Evolutionary conservation across 1,140 invertebrate genomes (phyloP), one percentile per base, ranked within the genome.

Genomic region (Nephila pilipes): DNA sequence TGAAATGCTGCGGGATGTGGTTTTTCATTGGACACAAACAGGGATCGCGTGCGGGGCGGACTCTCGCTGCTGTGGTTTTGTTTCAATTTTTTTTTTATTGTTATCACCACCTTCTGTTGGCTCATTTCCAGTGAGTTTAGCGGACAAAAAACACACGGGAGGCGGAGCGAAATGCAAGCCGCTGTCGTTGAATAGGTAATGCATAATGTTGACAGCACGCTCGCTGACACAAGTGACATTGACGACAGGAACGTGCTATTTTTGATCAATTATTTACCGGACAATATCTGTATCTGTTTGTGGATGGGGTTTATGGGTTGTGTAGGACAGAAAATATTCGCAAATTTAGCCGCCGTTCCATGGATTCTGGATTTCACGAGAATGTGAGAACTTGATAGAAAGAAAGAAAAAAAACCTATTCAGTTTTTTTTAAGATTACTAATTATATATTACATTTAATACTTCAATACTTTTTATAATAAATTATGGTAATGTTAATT

Each of bases 1-100:
- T 69, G 63, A 75, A 75, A 75, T 75, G 69, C 58, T 18, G 58
- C 46, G 46, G 46, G 46, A 46, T 65, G 63, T 65, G 63, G 63
- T 65, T 65, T 60, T 75, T 75, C 29, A 75, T 75, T 75, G 69
- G 69, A 32, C 69, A 75, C 69, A 32, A 32, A 75, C 18, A 18
- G 69, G 25, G 14, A 6, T 75, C 69, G 69, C 69, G 69, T 75
- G 69, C 63, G 0, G n/a, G 63, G 63, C 63, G 25, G 14, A 10
- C 46, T 0, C 32, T 75, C n/a, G n/a, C 63, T 10, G n/a, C 25
- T 0, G 29, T 69, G 16, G 32, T 75, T 75, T 32, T 32, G 69
- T 36, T 75, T 14, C 22, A 25, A 36, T 4, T 3, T 32, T 20
- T 29, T 29, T 75, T 75, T 29, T 65, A 5, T 60, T 60, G 5